Evolutionary conservation across 2,888 invertebrate genomes (phyloP).

Genomic region (Meghimatium bilineatum): DNA sequence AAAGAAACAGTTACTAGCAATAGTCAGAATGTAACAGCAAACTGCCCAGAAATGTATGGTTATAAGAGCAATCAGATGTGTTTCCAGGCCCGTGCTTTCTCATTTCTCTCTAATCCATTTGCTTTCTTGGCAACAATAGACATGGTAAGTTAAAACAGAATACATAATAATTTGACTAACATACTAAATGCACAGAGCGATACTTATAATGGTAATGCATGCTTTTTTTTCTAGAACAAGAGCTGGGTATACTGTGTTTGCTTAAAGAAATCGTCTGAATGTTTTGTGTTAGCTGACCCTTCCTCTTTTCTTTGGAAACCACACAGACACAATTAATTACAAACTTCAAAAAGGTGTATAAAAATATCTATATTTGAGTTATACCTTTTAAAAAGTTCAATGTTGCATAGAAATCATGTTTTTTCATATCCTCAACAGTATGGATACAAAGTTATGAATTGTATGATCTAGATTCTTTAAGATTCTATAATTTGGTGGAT

Average conservation of each 20-base stretch:
- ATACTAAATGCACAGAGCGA: neutral
- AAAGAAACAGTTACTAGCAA: neutral
- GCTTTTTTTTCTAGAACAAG: too few species aligned
- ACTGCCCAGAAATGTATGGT: neutral
- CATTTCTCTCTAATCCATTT: slow-evolving; percentile 63
- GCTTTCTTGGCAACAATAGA: slow-evolving; percentile 46
- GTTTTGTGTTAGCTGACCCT: neutral
- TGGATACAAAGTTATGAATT: too few species aligned
- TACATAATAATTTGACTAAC: neutral
- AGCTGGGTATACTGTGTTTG: neutral
- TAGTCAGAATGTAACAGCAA: neutral
- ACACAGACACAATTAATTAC: too few species aligned
- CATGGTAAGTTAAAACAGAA: slow-evolving; percentile 58
- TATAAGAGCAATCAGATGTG: slow-evolving; percentile 54
- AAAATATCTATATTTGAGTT: too few species aligned
- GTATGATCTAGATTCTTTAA: too few species aligned
- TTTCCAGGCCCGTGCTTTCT: slow-evolving; percentile 65
- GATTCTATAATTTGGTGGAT: too few species aligned
- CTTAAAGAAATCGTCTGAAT: neutral
- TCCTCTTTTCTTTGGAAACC: too few species aligned
- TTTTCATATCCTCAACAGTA: too few species aligned
- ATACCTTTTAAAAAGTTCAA: too few species aligned
- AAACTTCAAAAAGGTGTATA: too few species aligned
- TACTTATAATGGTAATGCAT: neutral
- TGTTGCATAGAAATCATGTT: too few species aligned